A percentile compares a stretch with the other conserved stretches of the same genome.
Conservation (phyloP, 2,888 invertebrate species). For the Diabrotica balteata region DNA sequence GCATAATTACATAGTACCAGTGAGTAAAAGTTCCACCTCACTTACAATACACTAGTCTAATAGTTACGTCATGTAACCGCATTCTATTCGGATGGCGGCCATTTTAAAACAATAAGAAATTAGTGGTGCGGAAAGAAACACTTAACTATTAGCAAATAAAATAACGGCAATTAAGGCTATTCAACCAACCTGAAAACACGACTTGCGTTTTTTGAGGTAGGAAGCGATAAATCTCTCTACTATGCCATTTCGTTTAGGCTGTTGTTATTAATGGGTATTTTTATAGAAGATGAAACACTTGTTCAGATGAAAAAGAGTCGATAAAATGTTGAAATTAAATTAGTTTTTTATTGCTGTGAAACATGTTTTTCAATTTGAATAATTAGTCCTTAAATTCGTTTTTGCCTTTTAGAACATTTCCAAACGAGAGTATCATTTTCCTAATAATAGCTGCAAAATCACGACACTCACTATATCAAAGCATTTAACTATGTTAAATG, state of each 20-base stretch:
- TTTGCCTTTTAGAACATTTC: no score
- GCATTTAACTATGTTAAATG: no score
- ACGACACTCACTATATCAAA: no score
- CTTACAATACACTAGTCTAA: not conserved
- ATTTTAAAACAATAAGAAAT: constrained; percentile 42
- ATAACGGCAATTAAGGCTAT: constrained; percentile 48
- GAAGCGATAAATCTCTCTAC: constrained; percentile 37
- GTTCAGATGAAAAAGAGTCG: no score
- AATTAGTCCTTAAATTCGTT: no score
- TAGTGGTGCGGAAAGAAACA: constrained; percentile 45
- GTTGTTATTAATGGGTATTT: constrained; percentile 5
- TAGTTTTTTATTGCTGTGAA: no score
- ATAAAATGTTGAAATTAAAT: no score
- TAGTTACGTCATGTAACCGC: constrained; percentile 5
- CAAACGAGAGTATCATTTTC: no score
- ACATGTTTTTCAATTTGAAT: no score
- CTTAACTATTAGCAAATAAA: constrained; percentile 49
- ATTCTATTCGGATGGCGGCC: constrained; percentile 35
- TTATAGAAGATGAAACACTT: no score
- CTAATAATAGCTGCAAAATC: no score
- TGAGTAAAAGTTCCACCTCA: constrained; percentile 1
- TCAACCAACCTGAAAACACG: constrained; percentile 43
- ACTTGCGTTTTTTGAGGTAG: constrained; percentile 43
- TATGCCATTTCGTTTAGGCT: constrained; percentile 22
- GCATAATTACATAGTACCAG: constrained; percentile 3